These are phyloP conservation scores for Trochalopteron elliotii DNA, from an alignment of 2,113 vertebrate genomes.

Conservation along the genomic window DNA sequence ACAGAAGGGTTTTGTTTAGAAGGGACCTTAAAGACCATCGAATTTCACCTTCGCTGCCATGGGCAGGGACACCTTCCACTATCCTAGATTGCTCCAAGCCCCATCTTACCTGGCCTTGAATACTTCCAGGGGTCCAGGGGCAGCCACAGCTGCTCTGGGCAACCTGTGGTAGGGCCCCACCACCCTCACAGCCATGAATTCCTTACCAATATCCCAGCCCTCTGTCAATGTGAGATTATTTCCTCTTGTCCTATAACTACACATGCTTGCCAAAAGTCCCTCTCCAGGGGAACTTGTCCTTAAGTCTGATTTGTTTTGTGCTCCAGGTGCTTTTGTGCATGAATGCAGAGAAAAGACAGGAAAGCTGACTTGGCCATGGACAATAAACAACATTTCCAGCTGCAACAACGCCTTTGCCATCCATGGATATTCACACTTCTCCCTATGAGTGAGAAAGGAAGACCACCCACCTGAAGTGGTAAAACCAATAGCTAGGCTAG, in stretches of 20 bases:
- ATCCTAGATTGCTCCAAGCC: accelerated
- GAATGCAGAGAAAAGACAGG: background rate
- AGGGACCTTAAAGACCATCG: background rate
- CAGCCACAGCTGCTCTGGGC: background rate
- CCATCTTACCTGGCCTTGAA: accelerated
- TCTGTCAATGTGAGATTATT: background rate
- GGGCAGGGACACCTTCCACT: accelerated
- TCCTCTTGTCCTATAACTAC: background rate
- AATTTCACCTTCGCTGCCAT: background rate
- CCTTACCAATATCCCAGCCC: no score
- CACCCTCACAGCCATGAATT: accelerated
- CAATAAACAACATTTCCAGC: background rate
- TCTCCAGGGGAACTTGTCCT: background rate
- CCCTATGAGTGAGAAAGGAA: background rate
- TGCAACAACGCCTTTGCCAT: background rate
- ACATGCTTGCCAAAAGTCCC: background rate
- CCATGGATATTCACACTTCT: background rate
- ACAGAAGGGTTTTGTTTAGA: background rate
- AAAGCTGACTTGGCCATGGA: background rate
- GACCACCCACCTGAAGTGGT: slow-evolving; percentile 23
- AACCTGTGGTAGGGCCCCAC: accelerated
- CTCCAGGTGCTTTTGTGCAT: background rate
- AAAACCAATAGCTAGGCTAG: background rate
- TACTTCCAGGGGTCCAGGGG: background rate
- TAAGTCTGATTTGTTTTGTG: background rate